Conservation (phyloP, 1,140 invertebrate genomes). For the Drosophila tristis region DNA sequence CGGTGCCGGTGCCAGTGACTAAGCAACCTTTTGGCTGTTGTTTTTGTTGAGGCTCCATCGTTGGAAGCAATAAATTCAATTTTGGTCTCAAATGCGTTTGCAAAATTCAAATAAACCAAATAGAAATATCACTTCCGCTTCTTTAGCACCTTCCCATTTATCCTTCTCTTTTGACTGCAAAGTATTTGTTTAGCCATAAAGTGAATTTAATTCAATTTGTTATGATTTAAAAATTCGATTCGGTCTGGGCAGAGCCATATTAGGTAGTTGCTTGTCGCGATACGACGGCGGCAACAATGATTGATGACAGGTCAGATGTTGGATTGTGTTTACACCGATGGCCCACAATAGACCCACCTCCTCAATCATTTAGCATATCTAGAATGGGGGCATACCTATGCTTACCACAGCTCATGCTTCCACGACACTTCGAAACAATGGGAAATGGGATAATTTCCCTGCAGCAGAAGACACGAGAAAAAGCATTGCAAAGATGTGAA, state of each 20-base stretch:
- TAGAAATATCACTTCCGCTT: constrained; percentile 40
- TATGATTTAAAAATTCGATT: constrained; percentile 37
- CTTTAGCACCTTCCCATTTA: background rate
- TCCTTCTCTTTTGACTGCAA: constrained; percentile 1
- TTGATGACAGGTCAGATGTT: background rate
- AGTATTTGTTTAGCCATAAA: constrained; percentile 66
- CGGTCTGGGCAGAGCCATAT: constrained; percentile 11
- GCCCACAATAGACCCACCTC: too few relatives aligned
- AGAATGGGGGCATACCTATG: too few relatives aligned
- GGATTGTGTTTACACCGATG: background rate
- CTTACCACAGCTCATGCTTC: too few relatives aligned
- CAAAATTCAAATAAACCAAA: constrained; percentile 64
- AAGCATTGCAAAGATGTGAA: constrained; percentile 30
- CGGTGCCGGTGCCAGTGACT: constrained; percentile 22
- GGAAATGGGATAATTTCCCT: constrained; percentile 27
- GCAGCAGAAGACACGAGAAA: background rate
- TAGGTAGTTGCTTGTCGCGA: constrained; percentile 13
- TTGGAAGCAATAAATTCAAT: constrained; percentile 68
- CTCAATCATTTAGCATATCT: background rate
- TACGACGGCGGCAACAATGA: background rate
- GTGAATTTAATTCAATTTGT: constrained; percentile 48
- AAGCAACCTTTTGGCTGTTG: constrained; percentile 59
- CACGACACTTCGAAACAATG: too few relatives aligned
- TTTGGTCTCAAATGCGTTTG: constrained; percentile 72
- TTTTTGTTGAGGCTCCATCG: background rate